Base-by-base conservation (phyloP, 2,113 vertebrate genomes). In the Damaliscus lunatus region DNA sequence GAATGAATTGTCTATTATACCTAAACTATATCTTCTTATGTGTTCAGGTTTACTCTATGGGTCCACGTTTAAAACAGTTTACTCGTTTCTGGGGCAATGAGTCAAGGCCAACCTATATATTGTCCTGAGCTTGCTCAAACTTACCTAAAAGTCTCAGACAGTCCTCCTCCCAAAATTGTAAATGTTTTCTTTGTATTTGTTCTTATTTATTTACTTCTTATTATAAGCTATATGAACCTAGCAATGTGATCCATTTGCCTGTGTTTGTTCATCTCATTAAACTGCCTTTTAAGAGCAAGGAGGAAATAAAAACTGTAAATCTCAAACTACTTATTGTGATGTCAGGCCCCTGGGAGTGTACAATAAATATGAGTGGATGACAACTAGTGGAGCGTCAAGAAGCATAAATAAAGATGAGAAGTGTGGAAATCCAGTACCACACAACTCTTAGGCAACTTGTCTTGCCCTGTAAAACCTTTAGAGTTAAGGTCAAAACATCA, bases 241-340 rank as follows among this genome's bases (percentile, higher is more conserved):
- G 50, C 27, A 81, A 83, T 43, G 31, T 59, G 93, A 97, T 93
- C 46, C 80, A 29, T 93, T 96, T 80, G 33, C 31, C 60, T 83
- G 31, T 64, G 50, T 95, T 50, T 94, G 43, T 94, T 89, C 21
- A n/a, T 71, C 10, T 40, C 55, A 93, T 97, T 93, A 93, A 97
- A 91, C 36, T 94, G 36, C 31, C 31, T 94, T 96, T 97, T 96
- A 93, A 96, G 82, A 46, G 50, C 43, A 93, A 97, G 71, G n/a
- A 94, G 50, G 91, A 97, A 98, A 98, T 97, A 96, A 87, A 95
- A 97, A 46, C 71, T 84, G 5, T 98, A 97, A 98, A 97, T 97
- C 96, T 97, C 91, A 91, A 94, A 83, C 86, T 83, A 97, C 96
- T 97, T 98, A 93, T 74, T 96, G 55, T 31, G 57, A 40, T 91